phyloP scores from a whole-genome alignment of 2,797 vertebrate species.

The Poecilia picta region DNA sequence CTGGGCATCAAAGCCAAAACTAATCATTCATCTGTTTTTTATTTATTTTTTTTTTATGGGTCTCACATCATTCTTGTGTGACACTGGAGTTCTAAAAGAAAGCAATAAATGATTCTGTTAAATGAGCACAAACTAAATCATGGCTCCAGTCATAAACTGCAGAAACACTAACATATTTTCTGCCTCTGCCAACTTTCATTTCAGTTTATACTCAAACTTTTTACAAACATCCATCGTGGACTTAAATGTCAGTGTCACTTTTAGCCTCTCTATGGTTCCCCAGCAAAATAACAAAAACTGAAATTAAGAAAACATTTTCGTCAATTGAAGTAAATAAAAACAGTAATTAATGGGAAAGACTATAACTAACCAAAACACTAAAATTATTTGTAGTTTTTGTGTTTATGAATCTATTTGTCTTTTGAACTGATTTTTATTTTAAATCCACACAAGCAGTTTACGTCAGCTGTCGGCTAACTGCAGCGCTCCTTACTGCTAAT shows the following conservation, averaged over 20 bases:
- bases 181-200: background rate
- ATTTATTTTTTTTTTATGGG: background rate
- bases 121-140: constrained; percentile 13
- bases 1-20: constrained; percentile 10
- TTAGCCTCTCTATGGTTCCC: background rate
- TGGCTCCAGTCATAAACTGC: background rate
- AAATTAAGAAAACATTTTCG: too few relatives aligned
- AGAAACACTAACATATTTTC: background rate
- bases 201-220: background rate
- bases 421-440: too few relatives aligned
- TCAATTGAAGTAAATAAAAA: too few relatives aligned
- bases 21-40: constrained; percentile 7
- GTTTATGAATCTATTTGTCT: too few relatives aligned
- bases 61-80: constrained; percentile 23
- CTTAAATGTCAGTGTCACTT: background rate
- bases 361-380: too few relatives aligned
- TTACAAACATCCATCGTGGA: background rate
- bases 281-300: too few relatives aligned
- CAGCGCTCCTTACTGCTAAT: too few relatives aligned
- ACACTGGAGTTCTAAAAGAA: constrained; percentile 11
- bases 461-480: too few relatives aligned
- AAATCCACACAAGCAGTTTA: too few relatives aligned
- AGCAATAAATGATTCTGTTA: constrained; percentile 26
- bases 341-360: too few relatives aligned
- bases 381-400: too few relatives aligned